Evolutionary conservation across 92 coral and sea anemone genomes (phyloP), one percentile per base, ranked within the genome.

Genomic region (Nematostella vectensis): DNA sequence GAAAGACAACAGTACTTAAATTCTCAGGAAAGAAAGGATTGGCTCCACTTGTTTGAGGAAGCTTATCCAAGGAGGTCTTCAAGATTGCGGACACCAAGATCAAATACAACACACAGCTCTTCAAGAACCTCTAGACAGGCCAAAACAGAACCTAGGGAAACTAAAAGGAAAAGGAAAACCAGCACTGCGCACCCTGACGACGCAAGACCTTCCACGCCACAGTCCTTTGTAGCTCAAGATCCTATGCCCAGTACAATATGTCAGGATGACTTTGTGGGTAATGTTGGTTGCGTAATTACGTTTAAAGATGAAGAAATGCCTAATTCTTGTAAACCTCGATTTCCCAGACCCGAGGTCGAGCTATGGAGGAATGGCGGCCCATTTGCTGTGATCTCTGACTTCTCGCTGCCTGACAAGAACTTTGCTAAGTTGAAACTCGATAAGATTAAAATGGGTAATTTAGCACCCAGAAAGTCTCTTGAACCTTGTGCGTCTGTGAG

Each of bases 11-110:
- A n/a, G n/a, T n/a, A n/a, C n/a, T n/a, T n/a, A n/a, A n/a, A n/a
- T 33, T 6, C 40, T 15, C 8, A 33, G 30, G 23, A 42, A 25
- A 15, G 24, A 29, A 66, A 66, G 21, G 63, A 66, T 31, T 85
- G 95, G 95, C 55, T 80, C 31, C 77, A 71, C 24, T 63, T 85
- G 29, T 85, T 85, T 62, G 88, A 85, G 22, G 95, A 85, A 54
- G 69, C 80, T 13, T 85, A 74, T 53, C 95, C 95, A 24, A 71
- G 95, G 26, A 59, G 95, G 30, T 80, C 88, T 20, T 84, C 88
- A 42, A 69, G 95, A 21, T 25, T 80, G 50, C 59, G 47, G 36
- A 54, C 79, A 22, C 40, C 40, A 33, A 33, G 15, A 15, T 33
- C 15, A 33, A 6, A 33, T n/a, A n/a, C n/a, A n/a, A n/a, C n/a